Evolutionary conservation across 2,797 vertebrate species (phyloP), one percentile per base, ranked within the genome.

Genomic region (Pantherophis alleghaniensis): DNA sequence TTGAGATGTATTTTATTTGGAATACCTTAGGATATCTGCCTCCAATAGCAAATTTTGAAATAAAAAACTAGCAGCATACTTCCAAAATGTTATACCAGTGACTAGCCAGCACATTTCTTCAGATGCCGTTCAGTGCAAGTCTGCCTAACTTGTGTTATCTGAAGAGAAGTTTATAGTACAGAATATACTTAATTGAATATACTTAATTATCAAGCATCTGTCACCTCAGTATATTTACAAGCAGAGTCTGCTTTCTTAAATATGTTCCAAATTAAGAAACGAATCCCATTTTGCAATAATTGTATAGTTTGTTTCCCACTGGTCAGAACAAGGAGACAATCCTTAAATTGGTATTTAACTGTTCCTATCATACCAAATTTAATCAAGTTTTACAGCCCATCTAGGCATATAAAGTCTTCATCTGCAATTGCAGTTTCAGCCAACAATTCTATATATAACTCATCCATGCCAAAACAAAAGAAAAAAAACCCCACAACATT

Each of bases 1-100:
- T 59, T 63, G 94, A 94, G 42, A 32, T 88, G n/a, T 57, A 28
- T 14, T 47, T 12, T 10, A 12, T 92, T 93, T 94, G 89, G 91
- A 53, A 51, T 94, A 0, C 47, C 60, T 91, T 24, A 42, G 91
- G 37, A 37, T 74, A 32, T 0, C 60, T 55, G 57, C 90, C 22
- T 47, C 47, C 66, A 88, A 86, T 2, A 37, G 51, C 0, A 87
- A 88, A n/a, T 86, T 69, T 91, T 1, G 0, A 2, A 2, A 92
- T 55, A 5, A 3, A 56, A 88, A 57, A 90, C 32, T 32, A 5
- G 51, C 79, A 47, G 16, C 51, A 32, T 4, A 86, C 16, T 18
- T 89, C 6, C 13, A 3, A 3, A 2, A 2, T 9, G n/a, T 59
- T 60, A 94, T 87, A 66, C 0, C 61, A 57, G 32, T 6, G 32